Evolutionary conservation across 2,113 vertebrate species (phyloP), one percentile per base, ranked within the genome.

Genomic region (Sylvietta virens): DNA sequence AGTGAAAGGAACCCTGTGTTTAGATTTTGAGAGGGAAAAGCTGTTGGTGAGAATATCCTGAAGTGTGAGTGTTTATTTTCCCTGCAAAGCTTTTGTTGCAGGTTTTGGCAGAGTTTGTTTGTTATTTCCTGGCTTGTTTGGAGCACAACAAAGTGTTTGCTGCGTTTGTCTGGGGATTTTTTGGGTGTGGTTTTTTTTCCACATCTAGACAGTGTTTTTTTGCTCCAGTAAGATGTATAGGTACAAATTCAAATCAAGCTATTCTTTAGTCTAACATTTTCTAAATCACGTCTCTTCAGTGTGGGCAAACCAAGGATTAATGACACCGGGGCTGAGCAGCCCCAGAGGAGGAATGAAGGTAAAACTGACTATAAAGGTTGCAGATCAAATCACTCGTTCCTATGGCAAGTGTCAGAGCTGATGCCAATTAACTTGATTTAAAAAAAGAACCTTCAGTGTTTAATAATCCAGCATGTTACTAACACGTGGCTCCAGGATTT

Each of bases 381-480:
- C 85, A 81, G 85, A 71, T 48, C 90, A 74, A 74, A 93, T 70
- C 88, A 71, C 48, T 58, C 85, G 11, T 92, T 93, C 80, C 93
- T 88, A 17, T 15, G 13, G 71, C 51, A 72, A 85, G 91, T 71
- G 82, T 87, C 85, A 90, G 90, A 81, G 65, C 76, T 67, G 85
- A 86, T 6, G 69, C 88, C 86, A 92, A 94, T 94, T 94, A 93
- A 86, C 33, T 83, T 69, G 71, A 73, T 93, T 90, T 83, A 11
- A 77, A 89, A 90, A 94, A 81, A 82, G 80, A 78, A 74, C 77
- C 88, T 92, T 79, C 86, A 27, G 37, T 39, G 8, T 90, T 96
- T 90, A 92, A 94, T 95, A 92, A 94, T 70, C 85, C 88, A 74
- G 42, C 80, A 7, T 12, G 40, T 88, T 72, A 44, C 61, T 40